Evolutionary conservation across 2,888 invertebrate genomes (phyloP).

Genomic region (Lumbricus terrestris): DNA sequence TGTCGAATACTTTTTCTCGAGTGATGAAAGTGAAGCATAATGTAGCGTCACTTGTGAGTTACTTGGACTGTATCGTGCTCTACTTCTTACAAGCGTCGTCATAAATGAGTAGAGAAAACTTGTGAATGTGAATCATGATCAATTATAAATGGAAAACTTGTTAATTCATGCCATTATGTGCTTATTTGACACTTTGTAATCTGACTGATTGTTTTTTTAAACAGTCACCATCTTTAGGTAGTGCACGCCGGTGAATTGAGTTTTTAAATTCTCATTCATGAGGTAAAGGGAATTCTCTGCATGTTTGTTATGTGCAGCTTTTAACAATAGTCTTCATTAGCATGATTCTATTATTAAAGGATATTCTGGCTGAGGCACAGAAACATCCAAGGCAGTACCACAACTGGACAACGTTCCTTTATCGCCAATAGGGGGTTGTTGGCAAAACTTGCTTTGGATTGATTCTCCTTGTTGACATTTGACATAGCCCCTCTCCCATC

Average conservation of each 20-base stretch:
- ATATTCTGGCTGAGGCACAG: too few relatives aligned
- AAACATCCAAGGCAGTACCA: too few relatives aligned
- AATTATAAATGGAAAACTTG: neutral
- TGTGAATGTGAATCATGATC: neutral
- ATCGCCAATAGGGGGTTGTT: too few relatives aligned
- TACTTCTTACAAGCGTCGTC: neutral
- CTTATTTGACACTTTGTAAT: neutral
- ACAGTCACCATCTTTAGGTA: neutral
- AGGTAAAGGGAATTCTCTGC: neutral
- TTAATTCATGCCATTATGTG: neutral
- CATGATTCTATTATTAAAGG: too few relatives aligned
- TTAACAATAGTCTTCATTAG: neutral
- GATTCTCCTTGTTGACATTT: too few relatives aligned
- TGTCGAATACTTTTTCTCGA: conserved; percentile 3
- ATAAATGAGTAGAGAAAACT: neutral
- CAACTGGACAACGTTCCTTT: too few relatives aligned
- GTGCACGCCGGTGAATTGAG: neutral
- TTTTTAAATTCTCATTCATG: neutral
- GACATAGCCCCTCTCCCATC: too few relatives aligned
- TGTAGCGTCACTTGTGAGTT: neutral
- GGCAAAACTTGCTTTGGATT: too few relatives aligned
- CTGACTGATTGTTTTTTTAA: neutral
- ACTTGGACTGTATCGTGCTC: neutral
- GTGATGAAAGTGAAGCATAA: conserved; percentile 3
- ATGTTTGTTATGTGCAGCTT: neutral